Conservation (phyloP, 2,113 vertebrate genomes). For the Sarotherodon lohbergeri region DNA sequence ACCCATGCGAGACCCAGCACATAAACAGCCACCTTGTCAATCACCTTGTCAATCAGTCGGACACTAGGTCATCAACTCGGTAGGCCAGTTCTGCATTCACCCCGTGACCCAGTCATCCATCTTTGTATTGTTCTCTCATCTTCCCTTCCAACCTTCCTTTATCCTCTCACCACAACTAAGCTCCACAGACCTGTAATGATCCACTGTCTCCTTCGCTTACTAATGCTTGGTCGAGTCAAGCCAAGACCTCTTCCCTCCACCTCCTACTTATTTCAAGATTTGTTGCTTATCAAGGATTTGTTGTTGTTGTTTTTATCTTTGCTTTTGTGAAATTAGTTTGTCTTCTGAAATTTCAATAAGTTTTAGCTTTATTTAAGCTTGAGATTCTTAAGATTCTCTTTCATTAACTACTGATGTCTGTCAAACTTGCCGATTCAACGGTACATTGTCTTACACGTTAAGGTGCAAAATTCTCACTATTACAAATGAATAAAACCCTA, state of each 20-base stretch:
- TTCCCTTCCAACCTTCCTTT: background rate
- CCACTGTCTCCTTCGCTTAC: slow-evolving; percentile 17
- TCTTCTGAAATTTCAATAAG: background rate
- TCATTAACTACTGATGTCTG: background rate
- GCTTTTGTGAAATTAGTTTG: background rate
- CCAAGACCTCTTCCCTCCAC: background rate
- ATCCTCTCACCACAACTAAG: background rate
- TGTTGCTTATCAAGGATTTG: background rate
- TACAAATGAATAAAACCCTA: background rate
- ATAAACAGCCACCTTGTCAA: slow-evolving; percentile 47
- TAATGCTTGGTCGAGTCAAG: background rate
- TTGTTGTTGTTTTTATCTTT: background rate
- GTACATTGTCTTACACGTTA: background rate
- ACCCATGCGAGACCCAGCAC: slow-evolving; percentile 18
- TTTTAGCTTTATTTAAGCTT: background rate
- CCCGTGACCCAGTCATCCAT: background rate
- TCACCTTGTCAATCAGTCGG: slow-evolving; percentile 48
- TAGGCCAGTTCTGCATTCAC: background rate
- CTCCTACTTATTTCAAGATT: background rate
- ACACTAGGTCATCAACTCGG: background rate
- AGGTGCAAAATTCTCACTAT: background rate
- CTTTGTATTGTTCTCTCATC: background rate
- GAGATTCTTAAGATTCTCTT: background rate
- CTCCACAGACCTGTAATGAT: slow-evolving; percentile 3
- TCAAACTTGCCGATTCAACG: background rate